Base-by-base conservation (phyloP, 2,113 vertebrate species). In the Willisornis vidua region DNA sequence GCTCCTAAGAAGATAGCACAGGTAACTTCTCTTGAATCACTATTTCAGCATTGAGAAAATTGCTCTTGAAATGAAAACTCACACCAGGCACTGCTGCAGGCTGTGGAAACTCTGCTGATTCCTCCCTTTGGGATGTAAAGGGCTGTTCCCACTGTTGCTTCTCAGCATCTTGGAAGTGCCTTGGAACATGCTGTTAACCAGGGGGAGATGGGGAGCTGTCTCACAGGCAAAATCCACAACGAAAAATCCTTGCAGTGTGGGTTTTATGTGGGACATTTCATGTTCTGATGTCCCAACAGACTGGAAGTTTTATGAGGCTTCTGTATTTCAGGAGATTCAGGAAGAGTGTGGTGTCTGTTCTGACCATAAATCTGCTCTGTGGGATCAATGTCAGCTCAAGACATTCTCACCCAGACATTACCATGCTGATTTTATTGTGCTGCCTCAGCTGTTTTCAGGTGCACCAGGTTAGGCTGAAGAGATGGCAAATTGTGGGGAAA, bases 351-450 rank as follows among this genome's bases (percentile, higher is more conserved):
- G 24, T 1, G 1, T 82, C 57, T 35, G 2, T 35, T 79, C 4
- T 2, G 15, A 48, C 63, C 43, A 10, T 24, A 33, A 84, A 26
- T 0, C 1, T 12, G 1, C 4, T 86, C 19, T 62, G 58, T n/a
- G 46, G 48, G 57, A 79, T 37, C 33, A 29, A 1, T 10, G 37
- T 66, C 57, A 35, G 39, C 82, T 72, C 24, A 41, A 68, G 62
- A 35, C 5, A 1, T 35, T 76, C 57, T 83, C 76, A 71, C 41
- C 52, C 52, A 55, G 18, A 49, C 35, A 26, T 22, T 22, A 55
- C 14, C 12, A 26, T 57, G 14, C 31, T 70, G 71, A 19, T 23
- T 77, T 51, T 14, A 3, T 39, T 58, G n/a, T 78, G 61, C 63
- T 74, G 65, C 41, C 31, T 22, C 11, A 20, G 10, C 2, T 41